Evolutionary conservation across 2,888 invertebrate genomes (phyloP).

Genomic region (Aproaerema taeniolella): DNA sequence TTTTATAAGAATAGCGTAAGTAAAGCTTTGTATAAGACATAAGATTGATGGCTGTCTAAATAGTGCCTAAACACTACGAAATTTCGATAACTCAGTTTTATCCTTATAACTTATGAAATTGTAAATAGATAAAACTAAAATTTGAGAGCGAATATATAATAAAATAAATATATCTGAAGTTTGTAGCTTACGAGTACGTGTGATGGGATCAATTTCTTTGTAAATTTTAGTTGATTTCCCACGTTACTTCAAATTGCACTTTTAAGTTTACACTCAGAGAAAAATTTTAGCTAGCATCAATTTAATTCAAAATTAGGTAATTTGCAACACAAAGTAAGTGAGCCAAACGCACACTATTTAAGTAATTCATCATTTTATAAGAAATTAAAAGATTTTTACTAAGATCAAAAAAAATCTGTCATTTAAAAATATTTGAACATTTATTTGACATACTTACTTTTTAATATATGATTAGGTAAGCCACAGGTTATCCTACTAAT

Average conservation of each 20-base stretch:
- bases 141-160: constrained; percentile 53
- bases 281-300: too few species aligned
- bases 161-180: constrained; percentile 46
- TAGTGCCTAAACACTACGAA: constrained; percentile 78
- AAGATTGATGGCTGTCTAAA: constrained; percentile 78
- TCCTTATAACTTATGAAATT: constrained; percentile 58
- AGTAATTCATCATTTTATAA: too few species aligned
- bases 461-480: constrained; percentile 11
- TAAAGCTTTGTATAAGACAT: constrained; percentile 72
- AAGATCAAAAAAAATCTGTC: too few species aligned
- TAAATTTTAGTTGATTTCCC: constrained; percentile 20
- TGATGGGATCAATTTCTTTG: constrained; percentile 69
- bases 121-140: constrained; percentile 53
- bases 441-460: too few species aligned
- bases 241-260: background rate
- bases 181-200: constrained; percentile 53
- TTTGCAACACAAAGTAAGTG: too few species aligned
- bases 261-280: too few species aligned
- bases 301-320: too few species aligned
- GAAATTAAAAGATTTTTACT: too few species aligned
- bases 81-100: constrained; percentile 74
- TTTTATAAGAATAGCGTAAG: constrained; percentile 58
- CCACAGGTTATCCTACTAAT: constrained; percentile 40
- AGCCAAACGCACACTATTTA: constrained; percentile 4
- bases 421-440: too few species aligned